These are phyloP conservation scores for Ornithoptera alexandrae DNA, from an alignment of 2,888 invertebrate genomes.

Conservation along the genomic window DNA sequence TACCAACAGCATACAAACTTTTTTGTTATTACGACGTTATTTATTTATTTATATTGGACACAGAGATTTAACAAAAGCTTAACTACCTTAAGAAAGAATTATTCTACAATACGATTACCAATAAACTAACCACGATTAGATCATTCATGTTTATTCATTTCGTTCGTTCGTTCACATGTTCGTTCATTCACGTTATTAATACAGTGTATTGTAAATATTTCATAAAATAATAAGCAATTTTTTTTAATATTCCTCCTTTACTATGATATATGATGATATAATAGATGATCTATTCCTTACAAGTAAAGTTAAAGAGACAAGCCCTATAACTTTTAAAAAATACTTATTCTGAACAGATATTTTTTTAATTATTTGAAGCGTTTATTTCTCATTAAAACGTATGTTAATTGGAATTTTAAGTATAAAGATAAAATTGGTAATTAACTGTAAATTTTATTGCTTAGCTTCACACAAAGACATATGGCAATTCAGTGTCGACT, in stretches of 20 bases:
- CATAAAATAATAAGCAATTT: too few relatives aligned
- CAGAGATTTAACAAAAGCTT: not conserved
- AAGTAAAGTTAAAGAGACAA: too few relatives aligned
- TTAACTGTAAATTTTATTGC: conserved; percentile 9
- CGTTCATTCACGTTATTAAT: not conserved
- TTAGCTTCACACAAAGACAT: not conserved
- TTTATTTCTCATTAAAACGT: not conserved
- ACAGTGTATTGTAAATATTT: not conserved
- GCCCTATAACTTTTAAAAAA: not conserved
- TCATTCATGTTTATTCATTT: too few relatives aligned
- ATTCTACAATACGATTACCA: too few relatives aligned
- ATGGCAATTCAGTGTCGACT: not conserved
- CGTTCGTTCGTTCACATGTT: too few relatives aligned
- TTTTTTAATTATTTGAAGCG: conserved; percentile 5
- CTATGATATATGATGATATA: too few relatives aligned
- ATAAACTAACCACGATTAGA: too few relatives aligned
- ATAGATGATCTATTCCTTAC: too few relatives aligned
- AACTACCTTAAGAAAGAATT: not conserved
- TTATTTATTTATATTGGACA: too few relatives aligned
- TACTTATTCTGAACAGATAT: not conserved
- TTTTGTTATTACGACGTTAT: too few relatives aligned
- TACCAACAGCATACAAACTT: too few relatives aligned
- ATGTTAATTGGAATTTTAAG: conserved; percentile 9
- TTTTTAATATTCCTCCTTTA: too few relatives aligned
- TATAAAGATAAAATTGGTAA: conserved; percentile 7